phyloP scores from a whole-genome alignment of 1,140 invertebrate species.

The Camponotus vicinus region DNA sequence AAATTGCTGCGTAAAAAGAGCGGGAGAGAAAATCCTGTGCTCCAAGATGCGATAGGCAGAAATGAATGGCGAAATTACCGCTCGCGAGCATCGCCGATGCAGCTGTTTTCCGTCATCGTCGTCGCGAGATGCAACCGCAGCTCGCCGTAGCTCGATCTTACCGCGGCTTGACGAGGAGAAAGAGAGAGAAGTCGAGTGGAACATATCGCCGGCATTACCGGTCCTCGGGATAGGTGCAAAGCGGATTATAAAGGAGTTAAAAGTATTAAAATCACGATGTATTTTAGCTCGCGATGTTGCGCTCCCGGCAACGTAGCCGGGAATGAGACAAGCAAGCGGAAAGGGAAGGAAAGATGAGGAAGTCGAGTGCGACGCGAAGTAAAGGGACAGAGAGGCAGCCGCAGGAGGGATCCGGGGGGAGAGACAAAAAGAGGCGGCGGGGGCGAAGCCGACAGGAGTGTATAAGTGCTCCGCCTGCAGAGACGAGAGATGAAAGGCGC shows the following conservation, averaged over 20 bases:
- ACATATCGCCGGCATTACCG: constrained; percentile 50
- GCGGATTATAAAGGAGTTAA: constrained; percentile 84
- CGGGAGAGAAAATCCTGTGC: background rate
- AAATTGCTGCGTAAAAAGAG: constrained; percentile 58
- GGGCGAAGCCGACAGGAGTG: constrained; percentile 73
- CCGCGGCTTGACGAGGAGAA: background rate
- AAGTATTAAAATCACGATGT: constrained; percentile 85
- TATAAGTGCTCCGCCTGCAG: constrained; percentile 84
- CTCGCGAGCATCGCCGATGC: background rate
- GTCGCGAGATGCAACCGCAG: constrained; percentile 26
- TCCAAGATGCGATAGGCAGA: constrained; percentile 30
- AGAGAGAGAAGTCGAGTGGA: constrained; percentile 26
- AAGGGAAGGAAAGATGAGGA: constrained; percentile 65
- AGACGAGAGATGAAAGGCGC: constrained; percentile 84
- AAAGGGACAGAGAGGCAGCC: constrained; percentile 50
- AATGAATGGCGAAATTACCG: constrained; percentile 67
- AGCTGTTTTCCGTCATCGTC: constrained; percentile 25
- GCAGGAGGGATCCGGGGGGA: constrained; percentile 12
- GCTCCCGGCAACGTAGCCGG: constrained; percentile 53
- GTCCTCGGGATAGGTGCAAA: constrained; percentile 71
- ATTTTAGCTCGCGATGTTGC: constrained; percentile 76
- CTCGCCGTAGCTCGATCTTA: constrained; percentile 13
- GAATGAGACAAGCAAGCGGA: constrained; percentile 49
- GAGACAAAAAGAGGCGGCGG: constrained; percentile 57
- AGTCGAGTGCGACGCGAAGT: constrained; percentile 71